Evolutionary conservation across 2,797 vertebrate species (phyloP).

Genomic region (Aulostomus chinensis): DNA sequence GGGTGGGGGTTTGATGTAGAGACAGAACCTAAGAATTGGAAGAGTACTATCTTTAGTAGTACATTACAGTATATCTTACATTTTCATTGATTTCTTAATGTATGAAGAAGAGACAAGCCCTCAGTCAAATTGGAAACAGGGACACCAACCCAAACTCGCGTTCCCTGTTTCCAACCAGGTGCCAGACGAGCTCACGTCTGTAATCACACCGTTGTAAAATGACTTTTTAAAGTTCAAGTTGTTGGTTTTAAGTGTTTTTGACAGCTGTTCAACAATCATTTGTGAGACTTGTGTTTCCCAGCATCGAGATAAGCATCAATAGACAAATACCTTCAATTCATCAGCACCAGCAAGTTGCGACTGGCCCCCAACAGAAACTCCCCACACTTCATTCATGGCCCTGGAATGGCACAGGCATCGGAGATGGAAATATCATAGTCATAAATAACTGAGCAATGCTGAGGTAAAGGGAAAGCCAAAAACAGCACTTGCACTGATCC

Average conservation of each 20-base stretch:
- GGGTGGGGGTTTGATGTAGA: too few relatives aligned
- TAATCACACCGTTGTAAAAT: slow-evolving; percentile 72
- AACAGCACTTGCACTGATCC: slow-evolving; percentile 32
- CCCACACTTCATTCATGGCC: slow-evolving; percentile 13
- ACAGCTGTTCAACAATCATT: slow-evolving; percentile 64
- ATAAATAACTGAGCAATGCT: slow-evolving; percentile 47
- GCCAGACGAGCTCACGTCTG: slow-evolving; percentile 32
- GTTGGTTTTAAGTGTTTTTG: slow-evolving; percentile 40
- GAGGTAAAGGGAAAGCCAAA: slow-evolving; percentile 42
- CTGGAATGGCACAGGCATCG: slow-evolving; percentile 32
- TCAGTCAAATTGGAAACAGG: slow-evolving; percentile 22
- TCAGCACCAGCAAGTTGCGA: slow-evolving; percentile 28
- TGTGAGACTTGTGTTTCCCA: slow-evolving; percentile 15
- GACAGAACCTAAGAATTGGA: too few relatives aligned
- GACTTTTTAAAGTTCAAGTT: slow-evolving; percentile 60
- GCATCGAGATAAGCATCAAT: slow-evolving; percentile 32
- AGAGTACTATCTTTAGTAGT: too few relatives aligned
- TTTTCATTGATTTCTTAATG: too few relatives aligned
- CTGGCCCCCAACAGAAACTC: slow-evolving; percentile 8
- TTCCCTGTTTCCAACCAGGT: slow-evolving; percentile 60
- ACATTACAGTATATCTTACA: too few relatives aligned
- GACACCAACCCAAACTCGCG: slow-evolving; percentile 28
- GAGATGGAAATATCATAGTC: slow-evolving; percentile 53
- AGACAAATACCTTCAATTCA: slow-evolving; percentile 24
- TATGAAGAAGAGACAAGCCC: slow-evolving; percentile 1